Evolutionary conservation across 1,140 invertebrate genomes (phyloP).

Genomic region (Neomicropteryx cornuta): DNA sequence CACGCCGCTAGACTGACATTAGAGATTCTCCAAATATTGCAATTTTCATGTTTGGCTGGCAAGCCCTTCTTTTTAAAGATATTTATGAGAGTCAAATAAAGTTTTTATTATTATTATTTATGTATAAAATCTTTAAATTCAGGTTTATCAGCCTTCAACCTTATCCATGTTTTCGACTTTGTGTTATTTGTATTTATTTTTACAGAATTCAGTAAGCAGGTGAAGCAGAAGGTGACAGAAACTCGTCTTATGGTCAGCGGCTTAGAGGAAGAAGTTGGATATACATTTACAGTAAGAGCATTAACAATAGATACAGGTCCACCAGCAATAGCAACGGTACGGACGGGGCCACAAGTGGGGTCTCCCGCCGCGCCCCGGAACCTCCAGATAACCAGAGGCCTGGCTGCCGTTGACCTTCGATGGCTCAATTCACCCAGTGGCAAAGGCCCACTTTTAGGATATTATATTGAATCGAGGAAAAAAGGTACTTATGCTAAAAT

Average conservation of each 20-base stretch:
- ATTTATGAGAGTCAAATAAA: too few species aligned
- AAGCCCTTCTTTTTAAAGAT: too few species aligned
- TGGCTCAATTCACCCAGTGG: conserved; percentile 86
- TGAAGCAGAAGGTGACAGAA: conserved; percentile 82
- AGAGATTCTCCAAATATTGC: too few species aligned
- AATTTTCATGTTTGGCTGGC: too few species aligned
- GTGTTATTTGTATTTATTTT: too few species aligned
- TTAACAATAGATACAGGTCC: conserved; percentile 81
- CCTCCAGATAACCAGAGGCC: conserved; percentile 62
- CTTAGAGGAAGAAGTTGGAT: conserved; percentile 84
- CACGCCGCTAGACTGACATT: too few species aligned
- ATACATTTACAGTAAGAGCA: conserved; percentile 82
- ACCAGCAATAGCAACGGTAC: conserved; percentile 67
- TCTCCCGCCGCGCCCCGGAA: conserved; percentile 70
- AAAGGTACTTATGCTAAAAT: conserved; percentile 52
- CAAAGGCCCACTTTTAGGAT: conserved; percentile 76
- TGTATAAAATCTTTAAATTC: not conserved
- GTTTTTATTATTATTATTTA: conserved; percentile 1
- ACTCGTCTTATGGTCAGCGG: conserved; percentile 70
- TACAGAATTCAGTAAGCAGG: conserved; percentile 80
- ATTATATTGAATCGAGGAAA: conserved; percentile 83
- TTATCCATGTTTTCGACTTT: too few species aligned
- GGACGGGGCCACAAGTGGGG: conserved; percentile 88
- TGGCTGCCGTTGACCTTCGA: conserved; percentile 72
- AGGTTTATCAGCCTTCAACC: too few species aligned